Conservation (phyloP, 2,113 vertebrate genomes). For the Polypterus bichir region DNA sequence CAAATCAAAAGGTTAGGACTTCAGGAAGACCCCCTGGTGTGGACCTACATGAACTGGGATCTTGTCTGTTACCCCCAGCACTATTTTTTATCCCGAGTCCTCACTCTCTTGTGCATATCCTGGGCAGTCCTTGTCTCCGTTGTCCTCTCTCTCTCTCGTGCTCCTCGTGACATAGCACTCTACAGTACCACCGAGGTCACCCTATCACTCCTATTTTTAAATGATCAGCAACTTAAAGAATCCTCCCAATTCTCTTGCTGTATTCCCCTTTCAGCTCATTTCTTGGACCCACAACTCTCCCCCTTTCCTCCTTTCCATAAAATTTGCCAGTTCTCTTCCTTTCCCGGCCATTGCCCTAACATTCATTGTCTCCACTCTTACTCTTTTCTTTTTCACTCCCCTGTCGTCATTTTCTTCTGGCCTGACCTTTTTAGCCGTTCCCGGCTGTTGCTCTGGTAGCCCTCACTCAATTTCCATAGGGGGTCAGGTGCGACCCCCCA, state of each 20-base stretch:
- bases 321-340: background rate
- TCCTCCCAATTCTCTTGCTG: slow-evolving; percentile 8
- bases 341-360: slow-evolving; percentile 1
- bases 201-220: too few relatives aligned
- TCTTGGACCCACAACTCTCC: slow-evolving; percentile 11
- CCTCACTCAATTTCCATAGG: too few relatives aligned
- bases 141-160: background rate
- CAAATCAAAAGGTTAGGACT: too few relatives aligned
- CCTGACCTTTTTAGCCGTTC: too few relatives aligned
- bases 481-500: too few relatives aligned
- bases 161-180: background rate
- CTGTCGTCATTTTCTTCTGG: background rate
- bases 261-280: slow-evolving; percentile 3
- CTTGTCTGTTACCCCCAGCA: background rate
- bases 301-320: slow-evolving; percentile 8
- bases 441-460: too few relatives aligned
- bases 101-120: background rate
- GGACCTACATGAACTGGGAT: background rate
- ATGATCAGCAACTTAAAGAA: background rate
- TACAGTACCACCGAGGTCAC: background rate
- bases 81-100: background rate
- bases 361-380: background rate
- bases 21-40: too few relatives aligned
- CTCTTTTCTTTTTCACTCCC: background rate
- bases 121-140: background rate